phyloP scores from a whole-genome alignment of 2,888 invertebrate genomes.

The Parnassius apollo region DNA sequence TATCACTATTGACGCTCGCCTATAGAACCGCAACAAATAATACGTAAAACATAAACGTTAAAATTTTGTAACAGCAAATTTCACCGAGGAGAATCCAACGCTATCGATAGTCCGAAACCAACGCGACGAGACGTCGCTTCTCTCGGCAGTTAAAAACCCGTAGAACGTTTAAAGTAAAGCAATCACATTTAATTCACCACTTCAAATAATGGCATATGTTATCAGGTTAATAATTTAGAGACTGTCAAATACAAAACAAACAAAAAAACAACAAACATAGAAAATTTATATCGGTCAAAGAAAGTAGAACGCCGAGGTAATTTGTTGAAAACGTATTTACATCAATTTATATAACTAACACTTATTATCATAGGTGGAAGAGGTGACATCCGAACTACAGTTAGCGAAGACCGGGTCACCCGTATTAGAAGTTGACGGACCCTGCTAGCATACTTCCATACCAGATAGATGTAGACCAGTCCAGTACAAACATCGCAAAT shows the following conservation, averaged over 20 bases:
- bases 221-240: no score
- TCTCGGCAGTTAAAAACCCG: neutral
- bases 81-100: constrained; percentile 66
- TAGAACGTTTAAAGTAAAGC: neutral
- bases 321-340: constrained; percentile 51
- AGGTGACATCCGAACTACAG: constrained; percentile 70
- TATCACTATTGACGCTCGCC: neutral
- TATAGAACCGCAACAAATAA: constrained; percentile 42
- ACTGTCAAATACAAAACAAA: no score
- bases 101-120: constrained; percentile 44
- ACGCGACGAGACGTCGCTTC: constrained; percentile 32
- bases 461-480: constrained; percentile 44
- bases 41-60: constrained; percentile 64
- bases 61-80: constrained; percentile 55
- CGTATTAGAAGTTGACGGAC: constrained; percentile 53
- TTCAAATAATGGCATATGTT: no score
- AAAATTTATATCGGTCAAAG: constrained; percentile 55
- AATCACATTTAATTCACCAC: no score
- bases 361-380: constrained; percentile 58
- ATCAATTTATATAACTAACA: constrained; percentile 70
- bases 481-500: constrained; percentile 27
- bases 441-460: constrained; percentile 58
- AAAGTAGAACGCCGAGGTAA: constrained; percentile 60
- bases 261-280: neutral
- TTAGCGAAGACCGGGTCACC: constrained; percentile 75